Base-by-base conservation (phyloP, 1,140 invertebrate genomes). In the Nephila pilipes region DNA sequence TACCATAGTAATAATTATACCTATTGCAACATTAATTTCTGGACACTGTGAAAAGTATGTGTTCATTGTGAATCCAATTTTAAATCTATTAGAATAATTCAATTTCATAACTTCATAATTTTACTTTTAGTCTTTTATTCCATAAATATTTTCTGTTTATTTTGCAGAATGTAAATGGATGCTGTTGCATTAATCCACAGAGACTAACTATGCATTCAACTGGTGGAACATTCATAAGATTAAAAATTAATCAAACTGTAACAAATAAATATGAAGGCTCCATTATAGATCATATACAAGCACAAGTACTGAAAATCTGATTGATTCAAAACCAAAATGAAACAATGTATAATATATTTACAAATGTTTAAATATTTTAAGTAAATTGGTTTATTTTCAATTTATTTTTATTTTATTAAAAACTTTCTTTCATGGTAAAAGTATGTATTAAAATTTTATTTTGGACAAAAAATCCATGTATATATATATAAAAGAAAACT, bases 171-270 rank as follows among this genome's bases (percentile, higher is more conserved):
- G 96, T 98, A 22, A 96, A 97, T 94, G 97, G 97, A 5, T 97
- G 97, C 94, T 95, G 98, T 32, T 97, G 98, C 14, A 95, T 99
- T 8, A 99, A 99, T 96, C 98, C 98, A 0, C 98, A 98, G 94
- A 96, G 97, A 93, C 95, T 98, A 65, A 96, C 96, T 0, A 98
- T 98, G 95, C 96, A 96, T 55, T 94, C 95, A 63, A 94, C 94
- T 92, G 96, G 96, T 46, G 97, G 97, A 89, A 96, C 95, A 14
- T 97, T 96, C 95, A 96, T 96, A 29, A 95, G 95, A 87, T 94
- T 97, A 1, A 95, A 95, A 93, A 94, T 96, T n/a, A 94, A 94
- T n/a, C 22, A 63, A n/a, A 87, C 94, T 0, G 85, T 93, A 79
- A 22, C 38, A 38, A 32, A 94, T 58, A 38, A 63, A 16, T 94